These are phyloP conservation scores for Amphimallon solstitiale DNA, from an alignment of 2,888 invertebrate species.

Conservation along the genomic window DNA sequence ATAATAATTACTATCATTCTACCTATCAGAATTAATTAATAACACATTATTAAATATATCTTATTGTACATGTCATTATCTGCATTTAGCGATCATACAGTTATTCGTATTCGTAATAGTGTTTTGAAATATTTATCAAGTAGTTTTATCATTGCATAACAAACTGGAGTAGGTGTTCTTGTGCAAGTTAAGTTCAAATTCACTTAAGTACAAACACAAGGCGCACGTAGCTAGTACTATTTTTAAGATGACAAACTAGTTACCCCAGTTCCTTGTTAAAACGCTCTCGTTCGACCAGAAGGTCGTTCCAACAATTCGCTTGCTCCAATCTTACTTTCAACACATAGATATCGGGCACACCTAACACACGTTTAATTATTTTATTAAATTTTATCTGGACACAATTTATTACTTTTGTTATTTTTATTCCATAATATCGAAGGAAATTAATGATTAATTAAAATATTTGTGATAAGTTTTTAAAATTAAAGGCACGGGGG, in stretches of 20 bases:
- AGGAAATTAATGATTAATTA: too few species aligned
- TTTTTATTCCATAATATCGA: too few species aligned
- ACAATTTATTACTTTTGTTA: too few species aligned
- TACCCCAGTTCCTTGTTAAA: slow-evolving; percentile 37
- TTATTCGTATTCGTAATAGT: too few species aligned
- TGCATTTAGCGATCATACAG: too few species aligned
- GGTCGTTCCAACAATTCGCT: slow-evolving; percentile 24
- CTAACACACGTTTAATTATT: not conserved
- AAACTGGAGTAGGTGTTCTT: slow-evolving; percentile 14
- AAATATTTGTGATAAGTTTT: too few species aligned
- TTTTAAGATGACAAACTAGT: slow-evolving; percentile 37
- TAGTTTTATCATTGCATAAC: slow-evolving; percentile 4
- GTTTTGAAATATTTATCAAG: not conserved
- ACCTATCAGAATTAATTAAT: too few species aligned
- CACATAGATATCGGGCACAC: slow-evolving; percentile 23
- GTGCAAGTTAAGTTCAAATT: slow-evolving; percentile 23
- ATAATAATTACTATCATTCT: too few species aligned
- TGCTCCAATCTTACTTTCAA: slow-evolving; percentile 28
- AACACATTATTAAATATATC: too few species aligned
- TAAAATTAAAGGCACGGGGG: too few species aligned
- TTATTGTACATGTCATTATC: too few species aligned
- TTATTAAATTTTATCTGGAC: too few species aligned
- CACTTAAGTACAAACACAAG: not conserved
- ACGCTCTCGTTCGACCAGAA: slow-evolving; percentile 19
- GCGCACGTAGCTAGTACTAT: not conserved